These are phyloP conservation scores for Drosophila sucinea DNA, from an alignment of 1,140 invertebrate genomes.

Conservation along the genomic window DNA sequence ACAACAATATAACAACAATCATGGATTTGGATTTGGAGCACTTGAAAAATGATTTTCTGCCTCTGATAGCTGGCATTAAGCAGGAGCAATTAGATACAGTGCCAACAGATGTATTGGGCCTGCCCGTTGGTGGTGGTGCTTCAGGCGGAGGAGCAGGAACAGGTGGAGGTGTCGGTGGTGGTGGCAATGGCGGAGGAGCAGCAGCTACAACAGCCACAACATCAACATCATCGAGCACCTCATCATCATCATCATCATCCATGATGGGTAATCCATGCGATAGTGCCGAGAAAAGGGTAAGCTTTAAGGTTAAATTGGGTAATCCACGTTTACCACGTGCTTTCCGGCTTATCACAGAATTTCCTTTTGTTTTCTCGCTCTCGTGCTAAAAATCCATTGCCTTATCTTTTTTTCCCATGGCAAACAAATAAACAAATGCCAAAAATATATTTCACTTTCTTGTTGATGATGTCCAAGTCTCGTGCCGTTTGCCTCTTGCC, in stretches of 20 bases:
- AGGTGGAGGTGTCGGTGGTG: not conserved
- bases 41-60: constrained; percentile 79
- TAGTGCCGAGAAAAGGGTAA: constrained; percentile 82
- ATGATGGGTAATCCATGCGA: constrained; percentile 77
- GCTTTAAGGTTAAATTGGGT: constrained; percentile 19
- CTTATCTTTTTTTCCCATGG: constrained; percentile 52
- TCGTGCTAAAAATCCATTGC: constrained; percentile 7
- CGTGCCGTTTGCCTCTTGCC: constrained; percentile 56
- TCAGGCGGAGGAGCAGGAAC: constrained; percentile 23
- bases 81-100: constrained; percentile 78
- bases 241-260: constrained; percentile 45
- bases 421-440: constrained; percentile 46
- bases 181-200: constrained; percentile 22
- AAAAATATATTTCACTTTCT: constrained; percentile 72
- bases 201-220: constrained; percentile 66
- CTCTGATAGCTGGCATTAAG: constrained; percentile 74
- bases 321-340: constrained; percentile 42
- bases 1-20: constrained; percentile 24
- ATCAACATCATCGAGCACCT: constrained; percentile 66
- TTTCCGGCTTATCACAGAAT: constrained; percentile 13
- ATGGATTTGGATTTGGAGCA: constrained; percentile 82
- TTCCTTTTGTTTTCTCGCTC: too few species aligned
- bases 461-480: constrained; percentile 54
- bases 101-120: constrained; percentile 50
- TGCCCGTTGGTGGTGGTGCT: not conserved